phyloP scores from a whole-genome alignment of 2,797 vertebrate genomes.

The Glyptemys insculpta region DNA sequence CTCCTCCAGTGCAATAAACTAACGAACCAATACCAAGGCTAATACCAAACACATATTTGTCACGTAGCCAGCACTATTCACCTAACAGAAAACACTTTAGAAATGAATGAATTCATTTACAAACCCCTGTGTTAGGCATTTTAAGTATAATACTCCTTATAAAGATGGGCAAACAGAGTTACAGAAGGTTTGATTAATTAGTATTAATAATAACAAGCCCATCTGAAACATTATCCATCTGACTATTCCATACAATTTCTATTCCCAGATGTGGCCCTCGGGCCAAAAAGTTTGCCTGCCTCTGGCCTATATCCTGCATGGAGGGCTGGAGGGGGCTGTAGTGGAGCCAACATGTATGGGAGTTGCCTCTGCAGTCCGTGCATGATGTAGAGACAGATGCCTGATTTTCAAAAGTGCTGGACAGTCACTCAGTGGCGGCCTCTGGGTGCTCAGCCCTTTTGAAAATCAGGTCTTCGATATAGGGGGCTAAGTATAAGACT shows the following conservation, averaged over 20 bases:
- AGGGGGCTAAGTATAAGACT: too few relatives aligned
- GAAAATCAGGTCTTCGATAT: too few relatives aligned
- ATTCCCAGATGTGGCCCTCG: too few relatives aligned
- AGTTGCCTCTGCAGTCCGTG: not conserved
- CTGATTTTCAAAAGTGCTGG: not conserved
- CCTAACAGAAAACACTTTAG: not conserved
- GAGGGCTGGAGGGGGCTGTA: not conserved
- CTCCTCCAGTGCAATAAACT: not conserved
- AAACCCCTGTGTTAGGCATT: not conserved
- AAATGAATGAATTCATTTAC: not conserved
- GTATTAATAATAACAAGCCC: not conserved
- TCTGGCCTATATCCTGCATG: not conserved
- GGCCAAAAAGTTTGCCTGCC: too few relatives aligned
- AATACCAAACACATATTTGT: not conserved
- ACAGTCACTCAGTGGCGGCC: not conserved
- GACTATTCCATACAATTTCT: not conserved
- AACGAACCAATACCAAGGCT: not conserved
- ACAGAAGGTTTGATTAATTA: not conserved
- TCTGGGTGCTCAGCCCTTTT: not conserved
- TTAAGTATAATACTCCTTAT: not conserved
- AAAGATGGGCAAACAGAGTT: not conserved
- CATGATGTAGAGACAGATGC: not conserved
- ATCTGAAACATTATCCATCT: not conserved
- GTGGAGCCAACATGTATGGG: not conserved
- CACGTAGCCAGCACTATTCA: not conserved